Evolutionary conservation across 2,113 vertebrate species (phyloP), one percentile per base, ranked within the genome.

Genomic region (Neolamprologus variostigma): DNA sequence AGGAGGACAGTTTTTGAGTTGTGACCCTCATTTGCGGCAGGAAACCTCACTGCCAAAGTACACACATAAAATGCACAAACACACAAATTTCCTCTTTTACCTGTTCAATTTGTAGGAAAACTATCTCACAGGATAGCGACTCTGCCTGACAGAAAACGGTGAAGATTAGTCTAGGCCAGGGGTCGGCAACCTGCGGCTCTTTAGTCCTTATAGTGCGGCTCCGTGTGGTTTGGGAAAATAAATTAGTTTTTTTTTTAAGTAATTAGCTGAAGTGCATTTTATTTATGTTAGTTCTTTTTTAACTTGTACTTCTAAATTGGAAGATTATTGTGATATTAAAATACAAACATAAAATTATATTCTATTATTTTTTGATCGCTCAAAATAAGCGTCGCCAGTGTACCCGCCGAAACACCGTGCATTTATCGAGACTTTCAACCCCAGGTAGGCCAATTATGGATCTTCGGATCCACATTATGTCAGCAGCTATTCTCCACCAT

Each of bases 21-120:
- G 63, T 66, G 89, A 87, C 87, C 85, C 33, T 84, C 80, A 66
- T 85, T 86, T 86, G 89, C 26, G 11, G 86, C 88, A 94, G 91
- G 92, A 94, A 92, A 92, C 92, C 87, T 86, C 87, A 87, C 86
- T 51, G 87, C 93, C 92, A 94, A 93, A 87, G 78, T 85, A 93
- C 61, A 94, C 88, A 90, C 40, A 85, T 89, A 93, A 91, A 93
- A 85, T 37, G 55, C 66, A 90, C 16, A 21, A 28, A 83, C 3
- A 83, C 59, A 89, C 82, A 89, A 59, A 89, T 82, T 63, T 35
- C 42, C 73, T 21, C 76, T 73, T 82, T 78, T 81, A 28, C 73
- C 47, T 55, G 45, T 45, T 59, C 57, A 80, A 66, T 79, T 28
- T 14, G 42, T 5, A 76, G 23, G 71, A n/a, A 78, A 31, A 51